phyloP scores from a whole-genome alignment of 2,797 vertebrate genomes.

The Onychomys arenicola region DNA sequence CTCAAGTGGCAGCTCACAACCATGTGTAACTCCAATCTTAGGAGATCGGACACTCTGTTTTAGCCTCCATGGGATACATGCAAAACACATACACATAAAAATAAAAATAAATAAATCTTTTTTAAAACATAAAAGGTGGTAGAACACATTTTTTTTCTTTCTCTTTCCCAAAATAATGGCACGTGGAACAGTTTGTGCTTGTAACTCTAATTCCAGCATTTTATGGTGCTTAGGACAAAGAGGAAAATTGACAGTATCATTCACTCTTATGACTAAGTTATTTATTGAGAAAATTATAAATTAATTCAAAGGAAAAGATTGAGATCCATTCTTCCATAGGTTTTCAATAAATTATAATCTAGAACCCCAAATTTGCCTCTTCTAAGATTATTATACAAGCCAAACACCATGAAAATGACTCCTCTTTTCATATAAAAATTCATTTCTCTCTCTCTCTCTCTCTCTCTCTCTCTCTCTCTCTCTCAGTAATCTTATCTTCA shows the following conservation, averaged over 20 bases:
- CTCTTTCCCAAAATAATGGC: not conserved
- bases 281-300: constrained; percentile 18
- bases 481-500: constrained; percentile 68
- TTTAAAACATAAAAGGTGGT: not conserved
- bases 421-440: not conserved
- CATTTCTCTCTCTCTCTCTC: constrained; percentile 46
- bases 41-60: not conserved
- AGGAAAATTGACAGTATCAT: constrained; percentile 32
- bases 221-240: not conserved
- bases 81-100: not conserved
- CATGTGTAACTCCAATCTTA: not conserved
- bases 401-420: not conserved
- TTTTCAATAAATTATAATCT: constrained; percentile 42
- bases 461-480: too few species aligned
- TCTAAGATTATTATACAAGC: constrained; percentile 49
- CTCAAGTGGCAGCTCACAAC: not conserved
- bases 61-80: not conserved
- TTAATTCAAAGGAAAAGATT: constrained; percentile 3
- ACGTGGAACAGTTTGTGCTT: not conserved
- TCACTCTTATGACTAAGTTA: not conserved
- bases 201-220: constrained; percentile 19
- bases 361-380: not conserved
- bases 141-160: not conserved
- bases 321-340: not conserved
- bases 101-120: not conserved